phyloP scores from a whole-genome alignment of 37 sponge, comb jelly and placozoan genomes.

The Ephydatia muelleri region DNA sequence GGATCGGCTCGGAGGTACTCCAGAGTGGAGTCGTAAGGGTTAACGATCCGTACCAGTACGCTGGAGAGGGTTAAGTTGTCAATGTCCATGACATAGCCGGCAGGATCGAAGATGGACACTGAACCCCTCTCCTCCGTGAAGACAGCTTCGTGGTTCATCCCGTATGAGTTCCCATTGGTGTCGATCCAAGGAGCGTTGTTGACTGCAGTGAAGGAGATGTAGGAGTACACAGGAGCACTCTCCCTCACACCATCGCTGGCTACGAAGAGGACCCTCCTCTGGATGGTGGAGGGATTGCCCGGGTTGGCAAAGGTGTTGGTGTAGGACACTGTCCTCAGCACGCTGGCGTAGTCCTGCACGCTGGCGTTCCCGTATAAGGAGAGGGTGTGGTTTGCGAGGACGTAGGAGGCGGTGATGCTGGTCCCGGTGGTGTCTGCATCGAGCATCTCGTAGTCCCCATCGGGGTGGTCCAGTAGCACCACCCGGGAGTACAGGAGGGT shows the following conservation, averaged over 20 bases:
- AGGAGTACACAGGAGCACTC: constrained; percentile 49
- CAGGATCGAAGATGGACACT: constrained; percentile 48
- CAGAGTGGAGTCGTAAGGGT: constrained; percentile 28
- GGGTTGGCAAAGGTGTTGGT: constrained; percentile 73
- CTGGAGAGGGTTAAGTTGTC: constrained; percentile 78
- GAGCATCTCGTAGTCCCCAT: constrained; percentile 69
- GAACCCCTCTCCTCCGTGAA: constrained; percentile 81
- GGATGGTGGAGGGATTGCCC: constrained; percentile 70
- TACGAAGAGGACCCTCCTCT: constrained; percentile 61
- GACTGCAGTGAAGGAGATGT: constrained; percentile 67
- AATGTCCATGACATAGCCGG: constrained; percentile 50
- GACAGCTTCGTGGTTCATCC: constrained; percentile 19
- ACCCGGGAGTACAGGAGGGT: constrained; percentile 64
- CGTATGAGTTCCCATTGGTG: constrained; percentile 59
- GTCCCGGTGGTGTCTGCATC: constrained; percentile 50
- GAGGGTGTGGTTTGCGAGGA: constrained; percentile 55
- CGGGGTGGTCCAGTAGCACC: constrained; percentile 60
- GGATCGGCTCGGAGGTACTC: constrained; percentile 65
- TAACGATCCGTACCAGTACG: constrained; percentile 64
- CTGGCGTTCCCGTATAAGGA: constrained; percentile 65
- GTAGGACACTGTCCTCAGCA: constrained; percentile 76
- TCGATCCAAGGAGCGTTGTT: constrained; percentile 80
- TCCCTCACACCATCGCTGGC: constrained; percentile 70
- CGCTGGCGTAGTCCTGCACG: constrained; percentile 48
- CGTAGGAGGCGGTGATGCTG: constrained; percentile 44